phyloP scores from a whole-genome alignment of 2,888 invertebrate genomes.

The Anthrax anthrax region DNA sequence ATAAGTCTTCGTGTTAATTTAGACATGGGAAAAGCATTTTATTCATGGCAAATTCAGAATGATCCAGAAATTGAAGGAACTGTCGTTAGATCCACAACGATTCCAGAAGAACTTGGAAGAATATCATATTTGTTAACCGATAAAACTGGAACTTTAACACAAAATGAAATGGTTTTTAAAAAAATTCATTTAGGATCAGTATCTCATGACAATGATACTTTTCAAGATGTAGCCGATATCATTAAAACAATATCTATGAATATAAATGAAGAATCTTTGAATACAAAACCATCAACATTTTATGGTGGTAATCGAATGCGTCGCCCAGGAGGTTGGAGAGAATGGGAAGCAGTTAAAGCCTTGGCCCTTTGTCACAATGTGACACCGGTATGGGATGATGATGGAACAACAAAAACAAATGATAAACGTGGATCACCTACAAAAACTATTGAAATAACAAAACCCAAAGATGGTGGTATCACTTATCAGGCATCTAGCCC shows the following conservation, averaged over 20 bases:
- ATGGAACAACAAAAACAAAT: slow-evolving; percentile 16
- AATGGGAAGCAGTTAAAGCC: slow-evolving; percentile 83
- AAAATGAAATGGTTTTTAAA: slow-evolving; percentile 98
- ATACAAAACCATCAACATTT: slow-evolving; percentile 3
- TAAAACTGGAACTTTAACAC: slow-evolving; percentile 96
- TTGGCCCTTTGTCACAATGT: slow-evolving; percentile 97
- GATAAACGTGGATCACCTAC: slow-evolving; percentile 26
- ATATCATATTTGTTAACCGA: slow-evolving; percentile 94
- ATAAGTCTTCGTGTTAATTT: slow-evolving; percentile 95
- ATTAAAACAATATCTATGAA: slow-evolving; percentile 26
- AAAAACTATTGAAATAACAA: slow-evolving; percentile 29
- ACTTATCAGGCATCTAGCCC: slow-evolving; percentile 72
- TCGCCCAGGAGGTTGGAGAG: slow-evolving; percentile 54
- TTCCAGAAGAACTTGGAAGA: slow-evolving; percentile 94
- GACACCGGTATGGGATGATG: slow-evolving; percentile 82
- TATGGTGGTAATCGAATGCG: slow-evolving; percentile 37
- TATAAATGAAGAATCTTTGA: slow-evolving; percentile 20
- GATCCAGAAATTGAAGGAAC: slow-evolving; percentile 89
- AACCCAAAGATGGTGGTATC: slow-evolving; percentile 22
- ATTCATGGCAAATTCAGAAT: slow-evolving; percentile 90
- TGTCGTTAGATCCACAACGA: slow-evolving; percentile 92
- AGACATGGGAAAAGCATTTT: slow-evolving; percentile 97
- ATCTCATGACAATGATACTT: slow-evolving; percentile 60
- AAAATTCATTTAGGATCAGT: slow-evolving; percentile 89
- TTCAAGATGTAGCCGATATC: slow-evolving; percentile 31